Base-by-base conservation (phyloP, 2,797 vertebrate genomes). In the Anas acuta region DNA sequence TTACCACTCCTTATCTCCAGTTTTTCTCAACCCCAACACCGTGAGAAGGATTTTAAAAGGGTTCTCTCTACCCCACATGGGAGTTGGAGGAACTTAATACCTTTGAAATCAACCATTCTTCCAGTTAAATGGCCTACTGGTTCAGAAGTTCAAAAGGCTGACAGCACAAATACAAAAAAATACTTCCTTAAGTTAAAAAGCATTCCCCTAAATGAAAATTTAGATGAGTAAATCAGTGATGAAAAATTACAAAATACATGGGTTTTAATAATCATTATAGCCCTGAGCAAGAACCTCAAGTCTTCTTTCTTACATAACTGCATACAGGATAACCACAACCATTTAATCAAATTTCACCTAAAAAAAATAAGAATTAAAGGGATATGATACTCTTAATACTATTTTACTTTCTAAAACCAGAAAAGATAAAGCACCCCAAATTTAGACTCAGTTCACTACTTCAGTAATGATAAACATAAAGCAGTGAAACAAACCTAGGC, bases 361-460 rank as follows among this genome's bases (percentile, higher is more conserved):
- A 72, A 47, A 51, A 93, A 93, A 93, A 92, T 39, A 47, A 74
- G 92, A 92, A 93, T 45, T 72, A 84, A 78, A 90, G n/a, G 8
- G 89, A 25, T 0, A 0, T 23, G 41, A 37, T 69, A 33, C 30
- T 25, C 47, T 65, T 26, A 72, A 58, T 37, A 51, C 49, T 60
- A 20, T 80, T 84, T 41, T 28, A 30, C 54, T 51, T 51, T 51
- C 49, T 80, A 72, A 15, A 25, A 84, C 72, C 16, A 49, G 39
- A 56, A 67, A 74, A 90, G 45, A 69, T 54, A 75, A 91, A 91
- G 41, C 41, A 72, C 11, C 43, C 25, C 58, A 89, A 83, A 77
- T 77, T 92, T 58, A 71, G 61, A 83, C 51, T 77, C 35, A 37
- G 3, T 66, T 91, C 76, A 61, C 28, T 69, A 67, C 62, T 85